Conservation (phyloP, 2,888 invertebrate genomes). For the Quadriops clusia region DNA sequence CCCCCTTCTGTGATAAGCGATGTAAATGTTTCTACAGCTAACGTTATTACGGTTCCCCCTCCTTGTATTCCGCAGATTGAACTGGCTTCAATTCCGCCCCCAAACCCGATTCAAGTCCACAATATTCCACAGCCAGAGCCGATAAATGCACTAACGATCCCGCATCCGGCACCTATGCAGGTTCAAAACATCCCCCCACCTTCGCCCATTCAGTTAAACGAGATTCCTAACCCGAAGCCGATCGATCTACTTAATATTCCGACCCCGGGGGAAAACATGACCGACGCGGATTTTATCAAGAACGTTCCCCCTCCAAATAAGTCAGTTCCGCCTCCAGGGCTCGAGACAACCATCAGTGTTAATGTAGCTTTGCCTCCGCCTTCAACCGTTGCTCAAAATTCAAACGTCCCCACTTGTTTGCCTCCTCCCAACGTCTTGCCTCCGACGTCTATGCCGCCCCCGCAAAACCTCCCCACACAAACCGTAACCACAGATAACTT, state of each 20-base stretch:
- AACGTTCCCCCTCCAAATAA: slow-evolving; percentile 37
- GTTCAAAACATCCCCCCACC: slow-evolving; percentile 51
- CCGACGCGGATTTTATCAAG: slow-evolving; percentile 33
- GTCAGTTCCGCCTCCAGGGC: slow-evolving; percentile 33
- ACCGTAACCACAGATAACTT: slow-evolving; percentile 11
- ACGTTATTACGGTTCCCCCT: slow-evolving; percentile 25
- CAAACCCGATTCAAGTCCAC: slow-evolving; percentile 36
- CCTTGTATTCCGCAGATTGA: slow-evolving; percentile 31
- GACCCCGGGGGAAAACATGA: slow-evolving; percentile 31
- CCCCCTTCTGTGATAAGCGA: slow-evolving; percentile 21
- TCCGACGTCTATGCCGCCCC: slow-evolving; percentile 22
- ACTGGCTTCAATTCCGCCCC: slow-evolving; percentile 34
- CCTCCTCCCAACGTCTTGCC: slow-evolving; percentile 21
- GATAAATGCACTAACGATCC: slow-evolving; percentile 40
- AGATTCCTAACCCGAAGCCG: slow-evolving; percentile 50
- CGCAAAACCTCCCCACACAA: slow-evolving; percentile 11
- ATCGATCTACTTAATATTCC: slow-evolving; percentile 47
- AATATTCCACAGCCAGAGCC: slow-evolving; percentile 43
- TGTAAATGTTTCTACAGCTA: slow-evolving; percentile 11
- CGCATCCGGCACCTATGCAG: slow-evolving; percentile 37
- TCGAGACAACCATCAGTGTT: slow-evolving; percentile 23
- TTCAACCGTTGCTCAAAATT: slow-evolving; percentile 9
- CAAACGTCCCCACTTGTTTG: slow-evolving; percentile 17
- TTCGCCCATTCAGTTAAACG: slow-evolving; percentile 45
- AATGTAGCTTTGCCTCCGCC: slow-evolving; percentile 24